Conservation (phyloP, 1,140 invertebrate genomes). For the Drosophila ficusphila region DNA sequence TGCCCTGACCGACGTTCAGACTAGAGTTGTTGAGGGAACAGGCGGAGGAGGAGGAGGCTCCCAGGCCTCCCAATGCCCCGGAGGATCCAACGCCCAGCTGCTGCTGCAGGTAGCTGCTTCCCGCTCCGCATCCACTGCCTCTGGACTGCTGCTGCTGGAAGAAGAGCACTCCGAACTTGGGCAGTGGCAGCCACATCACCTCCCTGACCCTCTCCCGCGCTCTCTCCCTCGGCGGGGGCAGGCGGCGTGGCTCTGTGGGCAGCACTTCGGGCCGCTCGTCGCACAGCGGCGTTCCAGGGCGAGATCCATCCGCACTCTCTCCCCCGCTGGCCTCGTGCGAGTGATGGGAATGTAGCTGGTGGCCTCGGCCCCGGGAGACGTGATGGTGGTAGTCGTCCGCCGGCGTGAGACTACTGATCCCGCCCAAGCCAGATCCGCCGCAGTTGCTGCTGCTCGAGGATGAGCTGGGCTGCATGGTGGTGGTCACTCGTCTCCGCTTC, state of each 20-base stretch:
- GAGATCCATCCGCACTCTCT: conserved; percentile 86
- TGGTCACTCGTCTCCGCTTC: conserved; percentile 57
- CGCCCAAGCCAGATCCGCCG: conserved; percentile 17
- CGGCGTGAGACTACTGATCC: conserved; percentile 36
- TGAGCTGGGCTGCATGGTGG: conserved; percentile 25
- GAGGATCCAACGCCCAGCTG: conserved; percentile 7
- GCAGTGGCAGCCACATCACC: conserved; percentile 91
- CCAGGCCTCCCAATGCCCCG: background rate
- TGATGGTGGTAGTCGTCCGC: conserved; percentile 78
- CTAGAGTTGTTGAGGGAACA: conserved; percentile 76
- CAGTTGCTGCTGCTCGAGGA: conserved; percentile 19
- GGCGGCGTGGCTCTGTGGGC: conserved; percentile 89
- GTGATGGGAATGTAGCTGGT: conserved; percentile 84
- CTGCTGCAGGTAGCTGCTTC: conserved; percentile 47
- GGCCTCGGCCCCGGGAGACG: conserved; percentile 74
- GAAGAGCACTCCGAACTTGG: conserved; percentile 92
- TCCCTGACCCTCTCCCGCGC: conserved; percentile 87
- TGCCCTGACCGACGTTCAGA: conserved; percentile 58
- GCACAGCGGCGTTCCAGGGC: conserved; percentile 92
- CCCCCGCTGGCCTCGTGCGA: conserved; percentile 83
- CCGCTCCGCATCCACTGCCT: background rate
- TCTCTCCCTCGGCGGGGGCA: conserved; percentile 87
- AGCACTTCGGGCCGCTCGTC: conserved; percentile 92
- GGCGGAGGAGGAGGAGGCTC: conserved; percentile 4
- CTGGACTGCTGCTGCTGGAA: conserved; percentile 80